Conservation (phyloP, 2,888 invertebrate genomes). For the Candidula unifasciata region DNA sequence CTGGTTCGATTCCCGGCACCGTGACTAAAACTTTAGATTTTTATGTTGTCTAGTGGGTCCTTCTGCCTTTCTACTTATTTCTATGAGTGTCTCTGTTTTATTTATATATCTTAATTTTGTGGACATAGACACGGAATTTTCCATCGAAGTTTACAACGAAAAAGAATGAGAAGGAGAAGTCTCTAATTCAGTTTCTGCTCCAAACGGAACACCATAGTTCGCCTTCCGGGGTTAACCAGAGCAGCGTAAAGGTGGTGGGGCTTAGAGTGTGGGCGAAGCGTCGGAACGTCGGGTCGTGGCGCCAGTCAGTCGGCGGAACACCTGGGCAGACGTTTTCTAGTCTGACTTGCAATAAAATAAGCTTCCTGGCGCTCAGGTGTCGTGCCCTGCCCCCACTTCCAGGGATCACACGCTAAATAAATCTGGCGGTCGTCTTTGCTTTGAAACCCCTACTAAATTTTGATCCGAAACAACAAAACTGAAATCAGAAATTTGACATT, state of each 20-base stretch:
- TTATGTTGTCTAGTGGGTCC: too few species aligned
- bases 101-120: too few species aligned
- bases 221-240: neutral
- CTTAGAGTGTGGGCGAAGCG: neutral
- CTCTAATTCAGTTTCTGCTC: neutral
- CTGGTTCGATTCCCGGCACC: too few species aligned
- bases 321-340: slow-evolving; percentile 55
- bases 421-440: neutral
- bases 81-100: too few species aligned
- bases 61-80: too few species aligned
- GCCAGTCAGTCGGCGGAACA: slow-evolving; percentile 58
- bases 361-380: slow-evolving; percentile 20
- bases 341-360: slow-evolving; percentile 37
- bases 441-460: neutral
- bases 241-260: neutral
- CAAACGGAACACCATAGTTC: slow-evolving; percentile 17
- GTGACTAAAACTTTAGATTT: too few species aligned
- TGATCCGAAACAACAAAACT: neutral
- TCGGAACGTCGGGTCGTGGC: slow-evolving; percentile 26
- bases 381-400: slow-evolving; percentile 17
- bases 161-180: neutral
- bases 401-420: slow-evolving; percentile 8
- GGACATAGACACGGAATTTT: slow-evolving; percentile 6
- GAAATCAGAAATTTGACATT: too few species aligned
- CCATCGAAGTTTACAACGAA: too few species aligned